Percentiles rank a stretch among this genome's conserved stretches.
phyloP scores from a whole-genome alignment of 2,113 vertebrate genomes.

The Castor canadensis region DNA sequence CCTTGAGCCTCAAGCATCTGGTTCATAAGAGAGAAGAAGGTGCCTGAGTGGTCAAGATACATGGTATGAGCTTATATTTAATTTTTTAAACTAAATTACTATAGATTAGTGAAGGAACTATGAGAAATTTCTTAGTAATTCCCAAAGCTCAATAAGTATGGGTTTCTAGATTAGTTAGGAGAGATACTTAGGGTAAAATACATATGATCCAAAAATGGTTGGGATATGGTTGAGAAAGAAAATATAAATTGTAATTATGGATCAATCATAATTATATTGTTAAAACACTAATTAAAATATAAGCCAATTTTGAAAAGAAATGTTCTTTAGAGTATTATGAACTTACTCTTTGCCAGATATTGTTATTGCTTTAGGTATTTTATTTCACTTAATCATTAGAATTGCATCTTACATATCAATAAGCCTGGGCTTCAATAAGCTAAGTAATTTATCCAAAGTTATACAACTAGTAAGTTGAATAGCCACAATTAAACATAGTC shows the following conservation, averaged over 20 bases:
- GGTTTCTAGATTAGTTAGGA: not conserved
- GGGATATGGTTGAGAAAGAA: not conserved
- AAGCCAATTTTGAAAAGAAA: not conserved
- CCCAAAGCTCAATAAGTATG: not conserved
- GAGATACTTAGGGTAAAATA: not conserved
- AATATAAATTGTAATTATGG: not conserved
- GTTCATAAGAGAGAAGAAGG: not conserved
- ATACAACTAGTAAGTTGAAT: not conserved
- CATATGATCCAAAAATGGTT: not conserved
- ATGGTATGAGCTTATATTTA: not conserved
- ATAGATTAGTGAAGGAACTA: not conserved
- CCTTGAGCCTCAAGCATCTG: not conserved
- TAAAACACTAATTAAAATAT: slow-evolving; percentile 33
- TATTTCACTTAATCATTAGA: not conserved
- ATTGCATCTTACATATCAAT: not conserved
- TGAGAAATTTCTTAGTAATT: not conserved
- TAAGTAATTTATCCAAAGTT: not conserved
- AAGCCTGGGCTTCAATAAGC: not conserved
- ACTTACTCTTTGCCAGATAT: not conserved
- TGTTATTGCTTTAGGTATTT: not conserved
- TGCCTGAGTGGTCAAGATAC: not conserved
- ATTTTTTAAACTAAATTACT: not conserved
- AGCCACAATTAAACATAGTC: not conserved
- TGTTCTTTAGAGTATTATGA: not conserved
- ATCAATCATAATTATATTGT: slow-evolving; percentile 1